Evolutionary conservation across 2,888 invertebrate genomes (phyloP), one percentile per base, ranked within the genome.

Genomic region (Chaitophorus viminalis): DNA sequence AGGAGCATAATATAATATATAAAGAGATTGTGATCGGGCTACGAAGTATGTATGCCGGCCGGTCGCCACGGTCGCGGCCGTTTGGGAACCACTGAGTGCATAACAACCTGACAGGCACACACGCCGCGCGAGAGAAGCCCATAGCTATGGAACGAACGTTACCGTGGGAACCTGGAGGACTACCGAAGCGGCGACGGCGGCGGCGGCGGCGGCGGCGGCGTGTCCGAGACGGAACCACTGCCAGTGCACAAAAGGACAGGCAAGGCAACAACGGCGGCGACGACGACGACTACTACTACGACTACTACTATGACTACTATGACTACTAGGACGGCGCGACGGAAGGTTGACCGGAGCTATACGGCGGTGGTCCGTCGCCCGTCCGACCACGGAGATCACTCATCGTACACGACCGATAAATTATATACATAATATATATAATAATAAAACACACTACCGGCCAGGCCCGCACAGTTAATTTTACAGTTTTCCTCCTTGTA

Each of bases 161-260:
- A 87, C 87, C 87, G 87, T 87, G 87, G 87, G 87, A 87, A 87
- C 87, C 87, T 87, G 87, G 81, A 81, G 87, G 87, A 87, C 87
- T 87, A 87, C 87, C 87, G 87, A 72, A 87, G 87, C 60, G 84
- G 84, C 83, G 83, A 76, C 84, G 81, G 81, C 72, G 82, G 74
- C 84, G 77, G 79, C 87, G 87, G 84, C 83, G 83, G 84, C 84
- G 81, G 81, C 72, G 82, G 74, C 84, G 77, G 79, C 87, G 87
- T 87, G 81, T 87, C 87, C 87, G 87, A 87, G 81, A 87, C 79
- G 87, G 60, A 85, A 85, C 84, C 84, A 76, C 84, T 70, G 83
- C 84, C 46, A 31, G 81, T 75, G 87, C 87, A 87, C 87, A 87
- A 87, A 87, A 87, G 87, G 87, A 87, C 87, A 74, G 87, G 86